A percentile compares a stretch with the other conserved stretches of the same genome.
These are phyloP conservation scores for Perca fluviatilis DNA, from an alignment of 2,113 vertebrate species.

Conservation along the genomic window DNA sequence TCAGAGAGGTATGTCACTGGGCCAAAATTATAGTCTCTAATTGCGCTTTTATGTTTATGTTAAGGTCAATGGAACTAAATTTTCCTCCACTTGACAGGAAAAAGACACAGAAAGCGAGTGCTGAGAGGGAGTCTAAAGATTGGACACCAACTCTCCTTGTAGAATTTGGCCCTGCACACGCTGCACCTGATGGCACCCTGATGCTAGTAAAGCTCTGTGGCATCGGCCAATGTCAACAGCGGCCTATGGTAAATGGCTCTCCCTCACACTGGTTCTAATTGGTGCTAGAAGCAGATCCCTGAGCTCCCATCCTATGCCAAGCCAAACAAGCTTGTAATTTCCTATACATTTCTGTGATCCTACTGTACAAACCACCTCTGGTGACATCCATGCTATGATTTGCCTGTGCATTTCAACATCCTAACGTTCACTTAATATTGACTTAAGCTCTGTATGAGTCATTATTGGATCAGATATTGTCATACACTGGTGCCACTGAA, in stretches of 20 bases:
- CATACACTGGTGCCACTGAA: no score
- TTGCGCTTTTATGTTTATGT: constrained; percentile 70
- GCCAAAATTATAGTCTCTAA: constrained; percentile 68
- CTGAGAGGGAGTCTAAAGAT: constrained; percentile 34
- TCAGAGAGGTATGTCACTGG: constrained; percentile 42
- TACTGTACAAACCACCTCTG: constrained; percentile 45
- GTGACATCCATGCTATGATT: constrained; percentile 27
- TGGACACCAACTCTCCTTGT: constrained; percentile 45
- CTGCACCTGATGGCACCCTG: constrained; percentile 75
- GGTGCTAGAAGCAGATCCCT: constrained; percentile 76
- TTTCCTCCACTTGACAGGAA: constrained; percentile 48
- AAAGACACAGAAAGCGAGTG: constrained; percentile 41
- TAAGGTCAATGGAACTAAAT: constrained; percentile 58
- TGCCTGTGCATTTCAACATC: not conserved
- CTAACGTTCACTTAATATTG: not conserved
- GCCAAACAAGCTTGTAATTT: constrained; percentile 87
- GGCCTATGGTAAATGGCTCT: constrained; percentile 72
- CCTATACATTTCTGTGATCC: constrained; percentile 54
- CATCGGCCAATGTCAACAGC: constrained; percentile 80
- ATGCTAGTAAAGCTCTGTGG: constrained; percentile 61
- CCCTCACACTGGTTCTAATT: constrained; percentile 76
- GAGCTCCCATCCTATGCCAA: constrained; percentile 85
- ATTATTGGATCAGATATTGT: no score
- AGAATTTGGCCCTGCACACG: constrained; percentile 47
- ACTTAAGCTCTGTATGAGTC: no score